Conservation (phyloP, 2,797 vertebrate species). For the Denticeps clupeoides region DNA sequence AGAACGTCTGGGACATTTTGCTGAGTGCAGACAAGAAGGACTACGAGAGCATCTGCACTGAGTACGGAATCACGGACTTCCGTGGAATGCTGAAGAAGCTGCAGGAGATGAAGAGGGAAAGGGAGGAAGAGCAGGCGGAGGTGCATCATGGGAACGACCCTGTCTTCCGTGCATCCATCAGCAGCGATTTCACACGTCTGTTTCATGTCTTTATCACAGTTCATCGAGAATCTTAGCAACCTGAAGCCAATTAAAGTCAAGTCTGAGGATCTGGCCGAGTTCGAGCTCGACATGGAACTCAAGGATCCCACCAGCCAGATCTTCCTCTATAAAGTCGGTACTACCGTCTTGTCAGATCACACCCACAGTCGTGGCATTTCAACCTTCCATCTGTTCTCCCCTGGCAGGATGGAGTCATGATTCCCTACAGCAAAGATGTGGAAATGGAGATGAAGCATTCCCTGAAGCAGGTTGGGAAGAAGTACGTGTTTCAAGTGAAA, state of each 20-base stretch:
- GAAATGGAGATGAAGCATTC: constrained; percentile 48
- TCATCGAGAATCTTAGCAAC: constrained; percentile 55
- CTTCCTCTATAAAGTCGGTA: constrained; percentile 76
- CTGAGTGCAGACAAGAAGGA: constrained; percentile 77
- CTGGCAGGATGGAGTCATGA: constrained; percentile 67
- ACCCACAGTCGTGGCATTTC: not conserved
- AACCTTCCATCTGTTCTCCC: constrained; percentile 1
- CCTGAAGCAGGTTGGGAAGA: constrained; percentile 67
- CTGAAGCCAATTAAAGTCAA: constrained; percentile 67
- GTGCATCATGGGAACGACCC: constrained; percentile 43
- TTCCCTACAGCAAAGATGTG: constrained; percentile 51
- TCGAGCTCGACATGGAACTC: constrained; percentile 78
- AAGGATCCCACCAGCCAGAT: constrained; percentile 67
- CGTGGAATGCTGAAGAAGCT: constrained; percentile 79
- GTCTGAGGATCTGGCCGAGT: constrained; percentile 53
- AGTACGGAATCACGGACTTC: constrained; percentile 74
- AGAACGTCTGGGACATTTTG: constrained; percentile 77
- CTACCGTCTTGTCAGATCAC: not conserved
- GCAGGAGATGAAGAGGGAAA: constrained; percentile 60
- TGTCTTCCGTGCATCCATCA: no score
- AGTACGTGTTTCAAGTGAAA: constrained; percentile 63
- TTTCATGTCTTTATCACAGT: no score
- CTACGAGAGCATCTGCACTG: constrained; percentile 73
- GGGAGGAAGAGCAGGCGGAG: constrained; percentile 60
- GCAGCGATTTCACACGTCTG: no score